Evolutionary conservation across 1,140 invertebrate genomes (phyloP).

Genomic region (Drosophila sproati): DNA sequence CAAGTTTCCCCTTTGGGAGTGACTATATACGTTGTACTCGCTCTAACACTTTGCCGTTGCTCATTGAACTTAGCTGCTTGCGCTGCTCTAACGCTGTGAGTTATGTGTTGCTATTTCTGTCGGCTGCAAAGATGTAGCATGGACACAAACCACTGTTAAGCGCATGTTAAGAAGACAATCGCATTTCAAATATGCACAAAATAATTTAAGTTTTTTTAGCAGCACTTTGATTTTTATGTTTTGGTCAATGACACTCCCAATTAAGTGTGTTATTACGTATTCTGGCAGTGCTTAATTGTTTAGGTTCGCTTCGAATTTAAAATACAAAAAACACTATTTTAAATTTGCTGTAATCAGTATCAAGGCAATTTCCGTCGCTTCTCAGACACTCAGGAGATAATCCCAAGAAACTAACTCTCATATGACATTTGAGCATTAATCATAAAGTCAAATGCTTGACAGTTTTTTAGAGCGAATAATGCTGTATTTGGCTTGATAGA

Average conservation of each 20-base stretch:
- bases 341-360: too few relatives aligned
- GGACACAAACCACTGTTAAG: constrained; percentile 59
- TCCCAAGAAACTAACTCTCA: constrained; percentile 15
- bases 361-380: constrained; percentile 26
- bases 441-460: constrained; percentile 29
- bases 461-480: constrained; percentile 1
- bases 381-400: neutral
- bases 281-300: too few relatives aligned
- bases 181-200: neutral
- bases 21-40: neutral
- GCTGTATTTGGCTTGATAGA: neutral
- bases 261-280: neutral
- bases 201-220: neutral
- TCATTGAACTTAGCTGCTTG: neutral
- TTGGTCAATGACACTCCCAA: neutral
- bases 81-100: constrained; percentile 3
- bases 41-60: neutral
- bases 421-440: constrained; percentile 27
- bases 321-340: too few relatives aligned
- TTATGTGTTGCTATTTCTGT: constrained; percentile 13
- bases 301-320: too few relatives aligned
- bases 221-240: neutral
- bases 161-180: constrained; percentile 4
- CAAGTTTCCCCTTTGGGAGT: constrained; percentile 44
- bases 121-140: constrained; percentile 4